Conservation (phyloP, 1,140 invertebrate genomes). For the Bombus turneri region DNA sequence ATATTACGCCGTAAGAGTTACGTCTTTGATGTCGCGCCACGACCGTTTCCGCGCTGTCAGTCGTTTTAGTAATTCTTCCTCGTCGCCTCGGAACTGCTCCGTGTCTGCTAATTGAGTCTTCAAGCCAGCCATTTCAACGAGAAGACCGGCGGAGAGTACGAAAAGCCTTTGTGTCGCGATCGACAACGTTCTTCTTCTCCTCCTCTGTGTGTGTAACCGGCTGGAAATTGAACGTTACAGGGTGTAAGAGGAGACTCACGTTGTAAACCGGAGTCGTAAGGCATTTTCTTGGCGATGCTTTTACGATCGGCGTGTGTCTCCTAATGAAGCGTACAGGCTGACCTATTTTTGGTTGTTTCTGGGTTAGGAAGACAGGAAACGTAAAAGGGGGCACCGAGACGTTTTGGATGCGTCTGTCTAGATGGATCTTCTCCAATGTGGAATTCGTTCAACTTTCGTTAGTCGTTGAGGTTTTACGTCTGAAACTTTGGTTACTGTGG, state of each 20-base stretch:
- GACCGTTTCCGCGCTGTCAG: conserved; percentile 10
- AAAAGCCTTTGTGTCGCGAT: conserved; percentile 8
- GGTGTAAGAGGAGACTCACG: not conserved
- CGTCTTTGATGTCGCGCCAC: conserved; percentile 41
- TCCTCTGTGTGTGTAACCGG: not conserved
- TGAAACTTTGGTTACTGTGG: no score
- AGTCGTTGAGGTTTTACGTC: not conserved
- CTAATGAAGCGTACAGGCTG: conserved; percentile 9
- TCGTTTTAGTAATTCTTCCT: conserved; percentile 37
- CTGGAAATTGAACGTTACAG: not conserved
- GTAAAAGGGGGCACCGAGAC: not conserved
- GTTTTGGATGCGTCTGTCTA: not conserved
- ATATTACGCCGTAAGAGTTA: conserved; percentile 19
- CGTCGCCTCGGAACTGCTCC: not conserved
- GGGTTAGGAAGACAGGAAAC: conserved; percentile 26
- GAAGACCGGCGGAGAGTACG: not conserved
- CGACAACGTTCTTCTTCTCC: not conserved
- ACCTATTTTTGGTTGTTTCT: conserved; percentile 27
- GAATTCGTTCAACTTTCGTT: not conserved
- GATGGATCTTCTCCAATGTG: not conserved
- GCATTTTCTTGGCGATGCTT: not conserved
- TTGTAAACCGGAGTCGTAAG: not conserved
- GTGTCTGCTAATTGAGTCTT: conserved; percentile 38
- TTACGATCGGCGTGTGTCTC: conserved; percentile 11
- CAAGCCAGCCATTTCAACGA: conserved; percentile 1